These are phyloP conservation scores for Hemicrepidius hirtus DNA, from an alignment of 2,888 invertebrate species.

Conservation along the genomic window DNA sequence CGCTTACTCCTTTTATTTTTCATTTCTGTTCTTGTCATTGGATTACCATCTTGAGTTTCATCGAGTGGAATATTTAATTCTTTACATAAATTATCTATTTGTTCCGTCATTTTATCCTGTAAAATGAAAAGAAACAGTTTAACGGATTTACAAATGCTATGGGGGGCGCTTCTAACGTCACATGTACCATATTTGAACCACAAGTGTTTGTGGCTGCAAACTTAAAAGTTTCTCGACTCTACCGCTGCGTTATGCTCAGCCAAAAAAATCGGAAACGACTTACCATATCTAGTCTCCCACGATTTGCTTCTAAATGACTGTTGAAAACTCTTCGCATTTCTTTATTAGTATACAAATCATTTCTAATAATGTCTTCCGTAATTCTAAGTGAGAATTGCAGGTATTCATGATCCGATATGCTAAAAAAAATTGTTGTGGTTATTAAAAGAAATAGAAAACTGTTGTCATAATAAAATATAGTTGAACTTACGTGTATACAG, in stretches of 20 bases:
- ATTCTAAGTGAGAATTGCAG: slow-evolving; percentile 70
- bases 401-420: slow-evolving; percentile 66
- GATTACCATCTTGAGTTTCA: slow-evolving; percentile 11
- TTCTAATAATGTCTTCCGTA: slow-evolving; percentile 75
- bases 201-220: too few species aligned
- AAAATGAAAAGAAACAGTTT: slow-evolving; percentile 41
- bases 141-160: too few species aligned
- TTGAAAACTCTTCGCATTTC: slow-evolving; percentile 74
- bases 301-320: slow-evolving; percentile 73
- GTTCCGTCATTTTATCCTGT: slow-evolving; percentile 71
- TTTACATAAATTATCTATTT: slow-evolving; percentile 70
- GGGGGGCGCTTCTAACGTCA: too few species aligned
- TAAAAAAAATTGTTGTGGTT: too few species aligned
- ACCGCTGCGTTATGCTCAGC: too few species aligned
- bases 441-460: too few species aligned
- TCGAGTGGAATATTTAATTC: slow-evolving; percentile 68
- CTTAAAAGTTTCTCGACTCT: too few species aligned
- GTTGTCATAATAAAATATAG: too few species aligned
- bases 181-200: too few species aligned
- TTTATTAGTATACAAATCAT: slow-evolving; percentile 73
- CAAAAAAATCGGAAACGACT: slow-evolving; percentile 26
- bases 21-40: slow-evolving; percentile 16
- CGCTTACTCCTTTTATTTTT: background rate
- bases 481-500: too few species aligned
- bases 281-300: slow-evolving; percentile 72